Percentiles rank a stretch among this genome's conserved stretches.
These are phyloP conservation scores for Callyntrura sp. DNA, from an alignment of 2,888 invertebrate species.

Conservation along the genomic window DNA sequence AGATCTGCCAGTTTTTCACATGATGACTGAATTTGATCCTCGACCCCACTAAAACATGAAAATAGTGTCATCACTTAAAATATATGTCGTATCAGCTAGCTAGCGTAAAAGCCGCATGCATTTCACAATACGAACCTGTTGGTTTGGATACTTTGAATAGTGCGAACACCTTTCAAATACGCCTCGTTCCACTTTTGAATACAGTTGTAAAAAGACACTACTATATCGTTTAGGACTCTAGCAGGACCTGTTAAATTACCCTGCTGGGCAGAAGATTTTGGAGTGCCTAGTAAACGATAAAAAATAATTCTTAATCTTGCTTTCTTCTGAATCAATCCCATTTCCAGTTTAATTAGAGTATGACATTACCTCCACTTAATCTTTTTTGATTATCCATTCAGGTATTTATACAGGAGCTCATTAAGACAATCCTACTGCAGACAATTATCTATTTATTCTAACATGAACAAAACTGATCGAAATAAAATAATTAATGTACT, in stretches of 20 bases:
- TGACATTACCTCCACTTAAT: slow-evolving; percentile 57
- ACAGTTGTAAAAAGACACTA: slow-evolving; percentile 78
- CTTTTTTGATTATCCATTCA: slow-evolving; percentile 74
- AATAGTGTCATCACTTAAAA: too few species aligned
- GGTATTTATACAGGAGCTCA: slow-evolving; percentile 35
- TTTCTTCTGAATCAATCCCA: neutral
- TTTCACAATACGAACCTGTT: slow-evolving; percentile 58
- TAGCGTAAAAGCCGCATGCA: too few species aligned
- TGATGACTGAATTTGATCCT: slow-evolving; percentile 73
- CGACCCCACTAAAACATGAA: slow-evolving; percentile 69
- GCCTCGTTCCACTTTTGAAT: slow-evolving; percentile 80
- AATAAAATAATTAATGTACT: slow-evolving; percentile 3
- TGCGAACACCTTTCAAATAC: slow-evolving; percentile 70
- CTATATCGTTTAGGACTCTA: slow-evolving; percentile 79
- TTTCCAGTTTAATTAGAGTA: neutral
- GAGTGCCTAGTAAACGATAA: slow-evolving; percentile 47
- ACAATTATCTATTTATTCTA: neutral
- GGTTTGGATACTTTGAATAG: slow-evolving; percentile 75
- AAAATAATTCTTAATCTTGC: neutral
- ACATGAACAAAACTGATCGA: neutral
- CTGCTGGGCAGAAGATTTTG: slow-evolving; percentile 74
- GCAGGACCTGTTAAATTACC: slow-evolving; percentile 80
- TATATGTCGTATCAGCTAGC: too few species aligned
- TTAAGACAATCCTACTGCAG: neutral
- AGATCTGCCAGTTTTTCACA: slow-evolving; percentile 79